These are phyloP conservation scores for Malurus melanocephalus DNA, from an alignment of 2,113 vertebrate genomes.

Conservation along the genomic window DNA sequence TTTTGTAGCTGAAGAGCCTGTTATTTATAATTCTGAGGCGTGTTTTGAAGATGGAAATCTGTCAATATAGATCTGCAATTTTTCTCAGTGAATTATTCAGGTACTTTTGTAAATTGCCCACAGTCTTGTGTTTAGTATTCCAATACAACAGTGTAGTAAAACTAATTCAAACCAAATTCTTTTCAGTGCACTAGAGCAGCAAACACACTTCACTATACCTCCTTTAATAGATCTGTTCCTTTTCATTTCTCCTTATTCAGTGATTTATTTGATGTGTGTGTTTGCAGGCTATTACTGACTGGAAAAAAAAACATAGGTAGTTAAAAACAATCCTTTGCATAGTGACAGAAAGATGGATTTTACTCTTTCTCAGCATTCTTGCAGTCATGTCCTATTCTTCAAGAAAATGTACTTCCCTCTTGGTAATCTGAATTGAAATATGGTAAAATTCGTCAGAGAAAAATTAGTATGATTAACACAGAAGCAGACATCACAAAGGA, in stretches of 20 bases:
- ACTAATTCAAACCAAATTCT: background rate
- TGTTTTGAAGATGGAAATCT: background rate
- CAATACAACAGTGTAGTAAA: background rate
- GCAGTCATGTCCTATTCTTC: background rate
- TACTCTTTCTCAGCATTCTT: background rate
- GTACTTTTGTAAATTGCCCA: background rate
- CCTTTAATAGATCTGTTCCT: background rate
- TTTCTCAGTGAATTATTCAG: background rate
- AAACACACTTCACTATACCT: background rate
- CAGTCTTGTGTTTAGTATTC: background rate
- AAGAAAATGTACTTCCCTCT: background rate
- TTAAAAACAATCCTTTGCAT: background rate
- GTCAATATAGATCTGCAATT: background rate
- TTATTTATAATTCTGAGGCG: background rate
- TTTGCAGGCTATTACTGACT: background rate
- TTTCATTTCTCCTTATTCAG: constrained; percentile 14
- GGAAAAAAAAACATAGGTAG: background rate
- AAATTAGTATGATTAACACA: background rate
- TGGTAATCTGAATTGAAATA: background rate
- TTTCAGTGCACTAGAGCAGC: background rate
- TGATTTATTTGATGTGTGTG: background rate
- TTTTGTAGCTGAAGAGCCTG: background rate
- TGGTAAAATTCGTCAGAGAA: background rate
- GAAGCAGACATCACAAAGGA: background rate
- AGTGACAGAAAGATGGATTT: constrained; percentile 33